Evolutionary conservation across 2,888 invertebrate genomes (phyloP).

Genomic region (Gymnoscelis rufifasciata): DNA sequence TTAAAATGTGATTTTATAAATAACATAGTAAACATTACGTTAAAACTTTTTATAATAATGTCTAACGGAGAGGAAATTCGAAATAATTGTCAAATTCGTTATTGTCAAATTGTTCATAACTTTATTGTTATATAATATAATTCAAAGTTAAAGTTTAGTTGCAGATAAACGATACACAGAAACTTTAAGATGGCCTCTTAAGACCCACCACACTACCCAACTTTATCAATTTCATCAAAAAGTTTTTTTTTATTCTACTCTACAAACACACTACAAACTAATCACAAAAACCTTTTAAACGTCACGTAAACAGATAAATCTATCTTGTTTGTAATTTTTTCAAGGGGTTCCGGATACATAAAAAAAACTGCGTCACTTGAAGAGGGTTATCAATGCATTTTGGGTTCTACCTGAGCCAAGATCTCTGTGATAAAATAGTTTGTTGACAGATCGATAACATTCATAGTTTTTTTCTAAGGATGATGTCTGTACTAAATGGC

Average conservation of each 20-base stretch:
- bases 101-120: too few relatives aligned
- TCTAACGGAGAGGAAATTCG: too few relatives aligned
- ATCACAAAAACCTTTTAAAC: constrained; percentile 17
- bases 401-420: constrained; percentile 23
- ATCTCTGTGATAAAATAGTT: constrained; percentile 19
- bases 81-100: too few relatives aligned
- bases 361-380: constrained; percentile 18
- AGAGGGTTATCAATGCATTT: constrained; percentile 32
- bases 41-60: too few relatives aligned
- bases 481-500: not conserved
- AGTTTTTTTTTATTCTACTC: not conserved
- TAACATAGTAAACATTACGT: too few relatives aligned
- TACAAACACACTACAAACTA: constrained; percentile 8
- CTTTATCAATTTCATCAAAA: too few relatives aligned
- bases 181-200: too few relatives aligned
- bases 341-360: constrained; percentile 26
- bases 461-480: not conserved
- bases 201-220: too few relatives aligned
- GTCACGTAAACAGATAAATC: constrained; percentile 30
- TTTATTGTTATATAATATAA: too few relatives aligned
- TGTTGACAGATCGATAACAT: constrained; percentile 22
- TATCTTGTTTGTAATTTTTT: constrained; percentile 30
- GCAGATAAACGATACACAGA: too few relatives aligned
- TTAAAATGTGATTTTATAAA: too few relatives aligned
- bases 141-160: too few relatives aligned